Evolutionary conservation across 2,888 invertebrate species (phyloP).

Genomic region (Helobdella robusta): DNA sequence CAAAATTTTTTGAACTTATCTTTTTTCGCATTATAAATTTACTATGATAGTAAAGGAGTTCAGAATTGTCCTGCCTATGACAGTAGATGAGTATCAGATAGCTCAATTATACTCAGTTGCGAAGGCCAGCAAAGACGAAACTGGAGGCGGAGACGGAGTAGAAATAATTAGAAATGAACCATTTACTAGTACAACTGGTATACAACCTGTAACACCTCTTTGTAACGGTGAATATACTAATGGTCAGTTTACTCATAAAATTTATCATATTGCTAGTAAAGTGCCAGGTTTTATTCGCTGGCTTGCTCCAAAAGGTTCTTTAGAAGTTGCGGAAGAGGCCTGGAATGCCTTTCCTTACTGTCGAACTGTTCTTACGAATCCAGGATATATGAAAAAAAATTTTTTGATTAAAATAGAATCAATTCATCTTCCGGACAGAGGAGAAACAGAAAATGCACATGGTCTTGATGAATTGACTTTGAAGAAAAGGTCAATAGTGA

Average conservation of each 20-base stretch:
- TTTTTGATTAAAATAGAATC: slow-evolving; percentile 88
- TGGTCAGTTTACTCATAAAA: slow-evolving; percentile 99
- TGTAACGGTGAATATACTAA: slow-evolving; percentile 65
- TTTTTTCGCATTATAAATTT: not conserved
- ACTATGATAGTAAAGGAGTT: slow-evolving; percentile 19
- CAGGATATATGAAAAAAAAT: slow-evolving; percentile 76
- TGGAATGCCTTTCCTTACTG: slow-evolving; percentile 99
- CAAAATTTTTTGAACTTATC: not conserved
- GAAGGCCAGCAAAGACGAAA: slow-evolving; percentile 62
- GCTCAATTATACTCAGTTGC: slow-evolving; percentile 97
- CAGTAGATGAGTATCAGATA: slow-evolving; percentile 98
- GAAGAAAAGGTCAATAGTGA: slow-evolving; percentile 74
- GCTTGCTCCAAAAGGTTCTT: slow-evolving; percentile 84
- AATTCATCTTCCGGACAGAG: slow-evolving; percentile 78
- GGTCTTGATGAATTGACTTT: slow-evolving; percentile 78
- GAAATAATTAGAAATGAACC: slow-evolving; percentile 93
- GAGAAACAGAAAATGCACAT: slow-evolving; percentile 80
- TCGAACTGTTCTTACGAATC: slow-evolving; percentile 63
- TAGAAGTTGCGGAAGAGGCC: slow-evolving; percentile 94
- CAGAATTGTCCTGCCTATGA: slow-evolving; percentile 87
- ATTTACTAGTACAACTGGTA: slow-evolving; percentile 57
- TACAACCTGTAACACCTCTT: slow-evolving; percentile 53
- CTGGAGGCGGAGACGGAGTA: slow-evolving; percentile 64
- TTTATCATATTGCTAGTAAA: slow-evolving; percentile 93
- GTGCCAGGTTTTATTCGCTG: slow-evolving; percentile 86